Conservation (phyloP, 2,113 vertebrate species). For the Narcine bancroftii region DNA sequence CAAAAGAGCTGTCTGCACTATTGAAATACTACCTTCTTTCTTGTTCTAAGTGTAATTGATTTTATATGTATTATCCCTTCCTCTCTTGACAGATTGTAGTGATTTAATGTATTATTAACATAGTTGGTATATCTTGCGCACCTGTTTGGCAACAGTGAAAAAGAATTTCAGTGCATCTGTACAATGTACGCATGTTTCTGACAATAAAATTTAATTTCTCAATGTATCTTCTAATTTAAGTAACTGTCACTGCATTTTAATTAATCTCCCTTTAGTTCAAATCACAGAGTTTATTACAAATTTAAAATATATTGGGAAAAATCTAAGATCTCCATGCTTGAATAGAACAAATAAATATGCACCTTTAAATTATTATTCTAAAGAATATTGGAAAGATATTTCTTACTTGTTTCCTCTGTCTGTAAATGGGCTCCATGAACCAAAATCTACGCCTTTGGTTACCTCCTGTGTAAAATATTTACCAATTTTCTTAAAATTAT, state of each 20-base stretch:
- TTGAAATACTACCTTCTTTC: too few relatives aligned
- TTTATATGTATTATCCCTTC: too few relatives aligned
- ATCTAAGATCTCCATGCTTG: not conserved
- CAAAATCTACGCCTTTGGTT: conserved; percentile 73
- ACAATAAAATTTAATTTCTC: too few relatives aligned
- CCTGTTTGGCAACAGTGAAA: too few relatives aligned
- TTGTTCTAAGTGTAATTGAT: too few relatives aligned
- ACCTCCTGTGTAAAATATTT: conserved; percentile 61
- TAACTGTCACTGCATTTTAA: not conserved
- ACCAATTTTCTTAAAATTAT: not conserved
- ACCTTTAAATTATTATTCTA: not conserved
- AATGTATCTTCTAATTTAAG: not conserved
- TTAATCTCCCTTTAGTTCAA: not conserved
- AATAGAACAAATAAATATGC: not conserved
- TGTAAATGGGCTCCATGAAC: conserved; percentile 81
- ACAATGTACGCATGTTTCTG: too few relatives aligned
- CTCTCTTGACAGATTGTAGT: too few relatives aligned
- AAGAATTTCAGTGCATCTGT: too few relatives aligned
- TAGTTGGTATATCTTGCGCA: too few relatives aligned
- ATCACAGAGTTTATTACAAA: not conserved
- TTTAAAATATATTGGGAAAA: not conserved
- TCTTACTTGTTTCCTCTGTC: conserved; percentile 76
- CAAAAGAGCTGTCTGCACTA: too few relatives aligned
- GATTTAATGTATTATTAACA: too few relatives aligned
- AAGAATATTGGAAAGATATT: conserved; percentile 32